Evolutionary conservation across 23 tunicate genomes (phyloP).

Genomic region (Ciona savignyi): DNA sequence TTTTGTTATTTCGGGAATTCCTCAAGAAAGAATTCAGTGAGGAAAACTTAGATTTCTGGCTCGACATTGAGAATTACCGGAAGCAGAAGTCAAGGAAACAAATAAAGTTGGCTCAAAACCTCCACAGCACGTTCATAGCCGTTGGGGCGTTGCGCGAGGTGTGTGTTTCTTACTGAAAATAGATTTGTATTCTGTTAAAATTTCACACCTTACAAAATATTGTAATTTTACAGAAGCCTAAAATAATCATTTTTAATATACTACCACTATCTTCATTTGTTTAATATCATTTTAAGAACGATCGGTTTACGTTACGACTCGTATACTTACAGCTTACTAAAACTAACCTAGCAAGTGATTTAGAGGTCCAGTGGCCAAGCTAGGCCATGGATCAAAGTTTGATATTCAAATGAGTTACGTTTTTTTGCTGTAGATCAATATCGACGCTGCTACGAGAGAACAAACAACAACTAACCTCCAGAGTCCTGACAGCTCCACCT

Average conservation of each 20-base stretch:
- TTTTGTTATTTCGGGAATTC: neutral
- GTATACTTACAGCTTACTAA: too few relatives aligned
- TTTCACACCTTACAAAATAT: neutral
- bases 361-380: too few relatives aligned
- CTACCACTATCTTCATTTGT: neutral
- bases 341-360: too few relatives aligned
- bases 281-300: neutral
- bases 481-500: neutral
- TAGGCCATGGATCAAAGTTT: neutral
- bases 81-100: slow-evolving; percentile 3
- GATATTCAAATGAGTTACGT: neutral
- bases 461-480: neutral
- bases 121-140: neutral
- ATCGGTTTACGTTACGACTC: neutral
- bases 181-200: neutral
- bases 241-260: too few relatives aligned
- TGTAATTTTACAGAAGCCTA: too few relatives aligned
- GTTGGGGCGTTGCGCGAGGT: slow-evolving; percentile 6
- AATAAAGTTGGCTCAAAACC: neutral
- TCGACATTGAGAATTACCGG: neutral
- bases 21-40: slow-evolving; percentile 5
- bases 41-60: slow-evolving; percentile 4
- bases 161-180: neutral
- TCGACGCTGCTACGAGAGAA: neutral
- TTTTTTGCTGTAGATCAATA: neutral